A percentile compares a stretch with the other conserved stretches of the same genome.
phyloP scores from a whole-genome alignment of 2,888 invertebrate genomes.

The Sussaba pulchella region DNA sequence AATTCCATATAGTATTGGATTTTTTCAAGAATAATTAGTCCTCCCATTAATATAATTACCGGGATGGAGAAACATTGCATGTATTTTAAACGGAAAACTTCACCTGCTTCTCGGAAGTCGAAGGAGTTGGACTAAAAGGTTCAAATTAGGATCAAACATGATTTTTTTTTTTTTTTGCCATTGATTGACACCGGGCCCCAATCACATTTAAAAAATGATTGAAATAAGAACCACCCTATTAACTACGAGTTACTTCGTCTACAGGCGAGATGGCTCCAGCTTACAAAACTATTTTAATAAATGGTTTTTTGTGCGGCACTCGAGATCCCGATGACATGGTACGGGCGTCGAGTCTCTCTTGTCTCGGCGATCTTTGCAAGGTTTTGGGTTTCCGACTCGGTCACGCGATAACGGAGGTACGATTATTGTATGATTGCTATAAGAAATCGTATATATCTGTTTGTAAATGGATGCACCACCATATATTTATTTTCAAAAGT shows the following conservation, averaged over 20 bases:
- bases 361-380: slow-evolving; percentile 92
- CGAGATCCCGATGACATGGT: slow-evolving; percentile 90
- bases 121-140: too few relatives aligned
- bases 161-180: background rate
- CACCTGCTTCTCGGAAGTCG: too few relatives aligned
- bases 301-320: slow-evolving; percentile 89
- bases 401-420: slow-evolving; percentile 90
- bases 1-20: too few relatives aligned
- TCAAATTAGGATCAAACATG: too few relatives aligned
- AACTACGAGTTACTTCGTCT: slow-evolving; percentile 65
- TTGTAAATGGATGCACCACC: background rate
- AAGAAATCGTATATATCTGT: background rate
- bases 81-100: too few relatives aligned
- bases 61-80: too few relatives aligned
- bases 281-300: slow-evolving; percentile 89
- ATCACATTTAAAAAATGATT: background rate
- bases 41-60: too few relatives aligned
- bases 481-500: too few relatives aligned
- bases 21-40: too few relatives aligned
- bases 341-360: slow-evolving; percentile 93
- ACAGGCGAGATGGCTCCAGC: slow-evolving; percentile 90
- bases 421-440: slow-evolving; percentile 52
- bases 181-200: too few relatives aligned
- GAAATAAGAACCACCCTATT: background rate
- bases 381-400: slow-evolving; percentile 91